These are phyloP conservation scores for Yponomeuta malinellus DNA, from an alignment of 2,888 invertebrate species.

Conservation along the genomic window DNA sequence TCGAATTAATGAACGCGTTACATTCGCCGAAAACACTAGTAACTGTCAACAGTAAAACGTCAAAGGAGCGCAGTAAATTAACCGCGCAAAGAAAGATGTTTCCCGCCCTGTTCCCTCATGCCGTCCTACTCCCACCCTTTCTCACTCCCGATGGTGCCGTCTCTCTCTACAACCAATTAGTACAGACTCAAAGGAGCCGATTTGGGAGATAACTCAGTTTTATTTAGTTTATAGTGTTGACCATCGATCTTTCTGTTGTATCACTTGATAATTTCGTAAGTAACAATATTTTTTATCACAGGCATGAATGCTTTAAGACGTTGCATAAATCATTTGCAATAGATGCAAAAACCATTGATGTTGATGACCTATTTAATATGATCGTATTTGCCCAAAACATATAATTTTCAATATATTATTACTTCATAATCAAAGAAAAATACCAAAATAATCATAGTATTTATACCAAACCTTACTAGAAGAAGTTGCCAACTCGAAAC, in stretches of 20 bases:
- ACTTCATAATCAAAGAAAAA: too few species aligned
- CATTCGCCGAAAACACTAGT: constrained; percentile 51
- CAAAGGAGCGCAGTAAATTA: constrained; percentile 45
- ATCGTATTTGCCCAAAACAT: too few species aligned
- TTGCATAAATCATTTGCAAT: too few species aligned
- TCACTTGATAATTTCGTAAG: not conserved
- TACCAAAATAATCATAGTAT: too few species aligned
- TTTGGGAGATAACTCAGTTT: constrained; percentile 26
- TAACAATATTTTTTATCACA: not conserved
- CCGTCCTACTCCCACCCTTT: constrained; percentile 32
- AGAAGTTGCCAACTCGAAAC: too few species aligned
- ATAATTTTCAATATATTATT: too few species aligned
- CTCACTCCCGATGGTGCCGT: constrained; percentile 27
- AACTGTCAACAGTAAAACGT: constrained; percentile 42
- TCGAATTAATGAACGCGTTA: constrained; percentile 32
- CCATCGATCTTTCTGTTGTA: not conserved
- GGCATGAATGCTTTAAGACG: not conserved
- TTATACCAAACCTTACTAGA: too few species aligned
- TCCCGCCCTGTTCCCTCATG: constrained; percentile 43
- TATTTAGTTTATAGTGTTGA: not conserved
- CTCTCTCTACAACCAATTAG: constrained; percentile 53
- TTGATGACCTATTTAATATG: too few species aligned
- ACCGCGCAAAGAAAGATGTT: constrained; percentile 60
- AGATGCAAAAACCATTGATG: too few species aligned
- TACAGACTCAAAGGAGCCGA: constrained; percentile 45